Conservation (phyloP, 2,113 vertebrate species). For the Sylvilagus bachmani region DNA sequence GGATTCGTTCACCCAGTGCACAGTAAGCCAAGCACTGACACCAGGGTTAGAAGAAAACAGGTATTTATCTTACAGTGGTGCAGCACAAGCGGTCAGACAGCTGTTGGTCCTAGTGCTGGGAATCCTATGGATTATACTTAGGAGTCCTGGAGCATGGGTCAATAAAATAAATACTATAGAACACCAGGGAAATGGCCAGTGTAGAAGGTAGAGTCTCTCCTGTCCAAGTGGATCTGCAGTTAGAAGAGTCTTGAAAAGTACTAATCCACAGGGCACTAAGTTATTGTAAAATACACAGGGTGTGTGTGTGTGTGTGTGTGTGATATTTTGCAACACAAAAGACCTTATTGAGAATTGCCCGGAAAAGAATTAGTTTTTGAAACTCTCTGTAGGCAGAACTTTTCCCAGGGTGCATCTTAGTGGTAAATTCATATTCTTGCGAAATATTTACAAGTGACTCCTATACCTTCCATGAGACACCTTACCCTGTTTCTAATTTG, state of each 20-base stretch:
- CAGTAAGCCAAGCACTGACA: too few relatives aligned
- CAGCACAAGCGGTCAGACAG: too few relatives aligned
- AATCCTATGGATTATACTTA: neutral
- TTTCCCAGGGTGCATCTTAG: neutral
- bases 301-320: fast-evolving
- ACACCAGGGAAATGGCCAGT: neutral
- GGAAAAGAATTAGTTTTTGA: constrained; percentile 13
- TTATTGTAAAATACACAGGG: constrained; percentile 9
- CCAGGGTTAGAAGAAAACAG: too few relatives aligned
- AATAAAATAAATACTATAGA: neutral
- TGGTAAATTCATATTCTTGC: neutral
- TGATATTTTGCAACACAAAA: constrained; percentile 33
- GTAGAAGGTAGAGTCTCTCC: neutral
- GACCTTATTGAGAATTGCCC: neutral
- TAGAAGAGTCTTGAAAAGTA: constrained; percentile 46
- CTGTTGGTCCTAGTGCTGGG: too few relatives aligned
- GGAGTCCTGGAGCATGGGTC: neutral
- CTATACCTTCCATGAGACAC: neutral
- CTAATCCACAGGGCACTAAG: neutral
- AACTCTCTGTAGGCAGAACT: constrained; percentile 7
- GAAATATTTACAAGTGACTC: neutral
- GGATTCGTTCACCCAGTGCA: too few relatives aligned
- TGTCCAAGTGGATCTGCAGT: neutral
- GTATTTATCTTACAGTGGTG: too few relatives aligned
- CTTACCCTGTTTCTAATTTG: constrained; percentile 37